A percentile compares a stretch with the other conserved stretches of the same genome.
These are phyloP conservation scores for Bufo gargarizans DNA, from an alignment of 2,113 vertebrate genomes.

Conservation along the genomic window DNA sequence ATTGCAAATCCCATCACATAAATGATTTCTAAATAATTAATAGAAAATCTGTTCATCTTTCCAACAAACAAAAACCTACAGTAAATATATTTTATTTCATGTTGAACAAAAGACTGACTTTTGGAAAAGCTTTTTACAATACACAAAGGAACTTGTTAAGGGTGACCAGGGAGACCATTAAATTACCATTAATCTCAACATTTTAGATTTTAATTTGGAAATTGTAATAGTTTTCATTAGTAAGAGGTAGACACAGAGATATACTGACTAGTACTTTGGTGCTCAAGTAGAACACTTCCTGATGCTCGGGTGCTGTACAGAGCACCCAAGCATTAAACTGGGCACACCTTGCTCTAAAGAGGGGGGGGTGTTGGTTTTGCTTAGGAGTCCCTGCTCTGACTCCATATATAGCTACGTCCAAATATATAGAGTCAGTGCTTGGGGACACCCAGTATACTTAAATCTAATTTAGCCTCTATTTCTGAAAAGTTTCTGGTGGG, in stretches of 20 bases:
- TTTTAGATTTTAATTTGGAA: constrained; percentile 14
- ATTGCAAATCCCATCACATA: constrained; percentile 63
- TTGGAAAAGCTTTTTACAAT: constrained; percentile 58
- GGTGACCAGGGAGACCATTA: background rate
- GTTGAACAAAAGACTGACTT: constrained; percentile 60
- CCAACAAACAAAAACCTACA: constrained; percentile 60
- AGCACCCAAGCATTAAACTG: too few relatives aligned
- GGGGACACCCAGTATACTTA: too few relatives aligned
- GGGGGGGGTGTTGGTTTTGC: too few relatives aligned
- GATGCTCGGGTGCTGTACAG: background rate
- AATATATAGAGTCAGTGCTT: too few relatives aligned
- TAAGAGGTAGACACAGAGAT: background rate
- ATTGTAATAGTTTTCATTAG: background rate
- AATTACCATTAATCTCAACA: background rate
- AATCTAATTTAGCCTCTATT: too few relatives aligned
- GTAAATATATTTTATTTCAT: constrained; percentile 63
- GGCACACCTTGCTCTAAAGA: too few relatives aligned
- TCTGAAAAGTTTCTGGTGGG: too few relatives aligned
- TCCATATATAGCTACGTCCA: too few relatives aligned
- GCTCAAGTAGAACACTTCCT: too few relatives aligned
- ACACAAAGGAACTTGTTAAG: constrained; percentile 30
- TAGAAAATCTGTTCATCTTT: constrained; percentile 64
- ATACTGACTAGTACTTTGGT: background rate
- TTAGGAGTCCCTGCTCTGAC: too few relatives aligned
- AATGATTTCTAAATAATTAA: constrained; percentile 73